These are phyloP conservation scores for Brachyistius frenatus DNA, from an alignment of 2,113 vertebrate species.

Conservation along the genomic window DNA sequence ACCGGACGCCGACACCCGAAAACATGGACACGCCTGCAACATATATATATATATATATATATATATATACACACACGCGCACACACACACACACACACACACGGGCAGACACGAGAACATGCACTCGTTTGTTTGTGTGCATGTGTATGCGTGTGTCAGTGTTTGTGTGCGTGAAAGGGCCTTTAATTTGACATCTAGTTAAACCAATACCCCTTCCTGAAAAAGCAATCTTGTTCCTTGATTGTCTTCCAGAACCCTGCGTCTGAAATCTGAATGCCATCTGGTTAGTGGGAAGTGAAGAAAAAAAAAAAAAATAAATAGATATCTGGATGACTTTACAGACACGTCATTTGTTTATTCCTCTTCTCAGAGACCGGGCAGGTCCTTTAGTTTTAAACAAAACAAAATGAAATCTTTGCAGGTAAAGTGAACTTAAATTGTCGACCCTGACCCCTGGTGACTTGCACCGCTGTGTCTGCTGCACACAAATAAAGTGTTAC, in stretches of 20 bases:
- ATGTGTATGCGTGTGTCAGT: background rate
- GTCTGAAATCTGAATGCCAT: conserved; percentile 80
- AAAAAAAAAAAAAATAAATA: conserved; percentile 29
- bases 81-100: conserved; percentile 21
- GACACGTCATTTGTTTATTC: conserved; percentile 64
- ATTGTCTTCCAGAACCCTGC: conserved; percentile 78
- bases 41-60: conserved; percentile 8
- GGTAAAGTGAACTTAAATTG: conserved; percentile 16
- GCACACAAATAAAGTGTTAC: conserved; percentile 38
- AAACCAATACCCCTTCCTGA: conserved; percentile 73
- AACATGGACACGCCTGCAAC: conserved; percentile 38
- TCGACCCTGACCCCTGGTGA: conserved; percentile 1
- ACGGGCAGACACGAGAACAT: conserved; percentile 17
- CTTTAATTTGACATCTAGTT: conserved; percentile 77
- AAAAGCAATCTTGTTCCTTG: conserved; percentile 81
- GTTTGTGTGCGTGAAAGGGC: conserved; percentile 28
- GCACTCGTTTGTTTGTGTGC: conserved; percentile 5
- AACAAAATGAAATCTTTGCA: conserved; percentile 33
- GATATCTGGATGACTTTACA: conserved; percentile 69
- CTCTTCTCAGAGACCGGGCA: conserved; percentile 26
- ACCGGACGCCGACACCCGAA: conserved; percentile 25
- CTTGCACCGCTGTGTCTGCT: background rate
- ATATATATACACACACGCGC: background rate
- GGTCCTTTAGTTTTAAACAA: conserved; percentile 23
- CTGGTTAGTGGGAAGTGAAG: conserved; percentile 72